Evolutionary conservation across 2,888 invertebrate genomes (phyloP), one percentile per base, ranked within the genome.

Genomic region (Druceiella hillmani): DNA sequence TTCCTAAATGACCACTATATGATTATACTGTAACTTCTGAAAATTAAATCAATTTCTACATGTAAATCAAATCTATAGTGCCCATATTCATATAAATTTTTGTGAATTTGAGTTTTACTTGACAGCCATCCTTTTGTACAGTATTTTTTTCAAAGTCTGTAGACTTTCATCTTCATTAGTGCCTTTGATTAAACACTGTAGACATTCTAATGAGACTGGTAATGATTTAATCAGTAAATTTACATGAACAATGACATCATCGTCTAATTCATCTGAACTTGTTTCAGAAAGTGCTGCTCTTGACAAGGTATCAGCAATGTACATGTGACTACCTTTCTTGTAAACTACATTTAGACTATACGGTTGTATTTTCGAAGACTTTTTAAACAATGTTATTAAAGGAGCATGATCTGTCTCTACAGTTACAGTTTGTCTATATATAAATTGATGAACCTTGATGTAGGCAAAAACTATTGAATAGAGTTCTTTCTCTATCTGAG

Each of bases 221-320:
- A 36, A 39, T n/a, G n/a, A n/a, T n/a, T n/a, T n/a, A n/a, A n/a
- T n/a, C n/a, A n/a, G n/a, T n/a, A n/a, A n/a, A n/a, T 28, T 34
- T n/a, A 40, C 32, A 36, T 40, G 40, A 33, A 40, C 16, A 9
- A 34, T 14, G 6, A 36, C 16, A 17, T 42, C 38, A 26, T 44
- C 32, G 38, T 45, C 49, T 10, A 47, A 24, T 27, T 49, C 41
- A 36, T 42, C 35, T 30, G 22, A 15, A 32, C 17, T 38, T 30
- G 33, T 37, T 36, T 46, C 45, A 17, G 42, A 12, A 2, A 48
- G 9, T 20, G 48, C 45, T 32, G 48, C 45, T 29, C 45, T 38
- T 17, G 48, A 45, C 26, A 46, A 31, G 5, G 46, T 48, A 33
- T 45, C 44, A 16, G 49, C 41, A 40, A 50, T 46, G 24, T 40